phyloP scores from a whole-genome alignment of 1,140 invertebrate species.

The Rhynchophorus ferrugineus region DNA sequence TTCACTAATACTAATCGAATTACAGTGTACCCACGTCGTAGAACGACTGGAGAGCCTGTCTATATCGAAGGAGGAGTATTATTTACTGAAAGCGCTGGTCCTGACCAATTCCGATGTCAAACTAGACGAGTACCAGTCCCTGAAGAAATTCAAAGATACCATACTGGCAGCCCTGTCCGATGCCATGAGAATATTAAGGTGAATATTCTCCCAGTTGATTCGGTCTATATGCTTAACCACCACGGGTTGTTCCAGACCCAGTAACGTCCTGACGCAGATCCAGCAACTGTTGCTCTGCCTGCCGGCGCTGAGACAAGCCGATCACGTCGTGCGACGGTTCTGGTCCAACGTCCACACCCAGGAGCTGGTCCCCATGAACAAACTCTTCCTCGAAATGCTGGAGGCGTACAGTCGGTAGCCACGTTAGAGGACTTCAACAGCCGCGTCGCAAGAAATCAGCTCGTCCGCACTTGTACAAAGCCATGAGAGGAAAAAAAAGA shows the following conservation, averaged over 20 bases:
- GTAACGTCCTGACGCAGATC: conserved; percentile 57
- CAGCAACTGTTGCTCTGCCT: conserved; percentile 84
- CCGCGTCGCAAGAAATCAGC: background rate
- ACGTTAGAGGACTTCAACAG: background rate
- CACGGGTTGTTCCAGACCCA: conserved; percentile 51
- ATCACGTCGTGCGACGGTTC: conserved; percentile 78
- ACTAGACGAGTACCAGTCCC: conserved; percentile 74
- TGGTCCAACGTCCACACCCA: conserved; percentile 85
- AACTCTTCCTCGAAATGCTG: conserved; percentile 94
- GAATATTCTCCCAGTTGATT: no score
- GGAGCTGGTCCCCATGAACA: conserved; percentile 89
- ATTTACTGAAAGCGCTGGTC: conserved; percentile 84
- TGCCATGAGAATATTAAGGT: conserved; percentile 71
- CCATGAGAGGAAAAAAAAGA: background rate
- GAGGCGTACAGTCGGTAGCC: conserved; percentile 62
- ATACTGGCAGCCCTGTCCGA: conserved; percentile 82
- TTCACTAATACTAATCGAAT: conserved; percentile 16
- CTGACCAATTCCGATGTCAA: conserved; percentile 87
- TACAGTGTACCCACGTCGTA: conserved; percentile 74
- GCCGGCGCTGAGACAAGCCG: conserved; percentile 82
- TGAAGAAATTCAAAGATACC: conserved; percentile 80
- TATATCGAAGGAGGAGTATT: conserved; percentile 85
- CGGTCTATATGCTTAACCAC: no score
- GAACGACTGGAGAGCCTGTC: conserved; percentile 76
- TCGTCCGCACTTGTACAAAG: no score